Evolutionary conservation across 2,113 vertebrate genomes (phyloP).

Genomic region (Mustelus asterias): DNA sequence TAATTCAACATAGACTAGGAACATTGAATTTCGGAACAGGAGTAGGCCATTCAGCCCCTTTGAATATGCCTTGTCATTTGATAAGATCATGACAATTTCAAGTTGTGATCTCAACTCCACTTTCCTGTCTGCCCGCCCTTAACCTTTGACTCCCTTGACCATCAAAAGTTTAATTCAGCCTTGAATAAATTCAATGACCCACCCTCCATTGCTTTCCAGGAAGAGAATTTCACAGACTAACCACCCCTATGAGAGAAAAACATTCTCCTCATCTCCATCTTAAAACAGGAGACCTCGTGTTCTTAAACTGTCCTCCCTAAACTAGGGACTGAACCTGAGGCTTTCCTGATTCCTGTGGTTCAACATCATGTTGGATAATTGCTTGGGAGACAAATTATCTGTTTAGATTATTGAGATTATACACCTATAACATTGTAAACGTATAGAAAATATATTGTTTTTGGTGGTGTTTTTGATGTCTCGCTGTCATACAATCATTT

Average conservation of each 20-base stretch:
- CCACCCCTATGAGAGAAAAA: neutral
- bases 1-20: neutral
- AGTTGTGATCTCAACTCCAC: too few species aligned
- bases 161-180: neutral
- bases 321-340: too few species aligned
- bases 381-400: neutral
- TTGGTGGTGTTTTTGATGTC: too few species aligned
- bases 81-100: too few species aligned
- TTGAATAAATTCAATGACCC: neutral
- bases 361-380: neutral
- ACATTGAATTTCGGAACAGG: neutral
- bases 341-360: neutral
- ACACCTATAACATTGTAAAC: neutral
- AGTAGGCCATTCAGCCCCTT: too few species aligned
- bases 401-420: neutral
- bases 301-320: neutral
- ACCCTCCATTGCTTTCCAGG: neutral
- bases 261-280: neutral
- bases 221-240: neutral
- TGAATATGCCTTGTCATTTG: too few species aligned
- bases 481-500: too few species aligned
- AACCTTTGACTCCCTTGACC: too few species aligned
- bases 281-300: neutral
- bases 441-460: too few species aligned
- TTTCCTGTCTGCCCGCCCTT: too few species aligned